Base-by-base conservation (phyloP, 1,140 invertebrate species). In the Trichonephila clavipes region DNA sequence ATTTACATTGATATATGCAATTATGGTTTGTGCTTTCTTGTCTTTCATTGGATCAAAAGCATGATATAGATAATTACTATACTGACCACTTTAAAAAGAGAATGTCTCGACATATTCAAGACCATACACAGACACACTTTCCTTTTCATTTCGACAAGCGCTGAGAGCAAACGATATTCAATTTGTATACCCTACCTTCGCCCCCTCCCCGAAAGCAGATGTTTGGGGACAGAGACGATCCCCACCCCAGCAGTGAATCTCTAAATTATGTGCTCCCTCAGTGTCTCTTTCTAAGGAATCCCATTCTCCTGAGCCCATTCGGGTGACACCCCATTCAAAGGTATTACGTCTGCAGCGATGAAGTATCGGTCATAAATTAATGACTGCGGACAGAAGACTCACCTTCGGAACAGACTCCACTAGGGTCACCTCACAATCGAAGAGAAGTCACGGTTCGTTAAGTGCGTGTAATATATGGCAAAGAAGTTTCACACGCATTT, bases 281-380 rank as follows among this genome's bases (percentile, higher is more conserved):
- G 51, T 51, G 51, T 72, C 81, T 62, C 83, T 66, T 81, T 40
- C 34, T 40, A 40, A 44, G 72, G 28, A 21, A 64, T 77, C 28
- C 69, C n/a, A 72, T 40, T 87, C 83, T 69, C 18, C 59, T 4
- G 28, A 59, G 64, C 61, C 90, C 51, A 91, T 91, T 91, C 90
- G 34, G 34, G 34, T 40, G 34, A 40, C 34, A 40, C 34, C 34
- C 34, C 34, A 40, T 40, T 40, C 34, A 40, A 40, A 40, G 34
- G 34, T 40, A 40, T 40, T 40, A 40, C 34, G 34, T 40, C 34
- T 40, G 34, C 82, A n/a, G n/a, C 44, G 91, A 92, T 92, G 91
- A 92, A 92, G 91, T 87, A 77, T 82, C 40, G 83, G 91, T 92
- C 91, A 92, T 92, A 92, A 92, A 92, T 92, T 92, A 92, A 92